These are phyloP conservation scores for Nemurella pictetii DNA, from an alignment of 2,888 invertebrate genomes.

Conservation along the genomic window DNA sequence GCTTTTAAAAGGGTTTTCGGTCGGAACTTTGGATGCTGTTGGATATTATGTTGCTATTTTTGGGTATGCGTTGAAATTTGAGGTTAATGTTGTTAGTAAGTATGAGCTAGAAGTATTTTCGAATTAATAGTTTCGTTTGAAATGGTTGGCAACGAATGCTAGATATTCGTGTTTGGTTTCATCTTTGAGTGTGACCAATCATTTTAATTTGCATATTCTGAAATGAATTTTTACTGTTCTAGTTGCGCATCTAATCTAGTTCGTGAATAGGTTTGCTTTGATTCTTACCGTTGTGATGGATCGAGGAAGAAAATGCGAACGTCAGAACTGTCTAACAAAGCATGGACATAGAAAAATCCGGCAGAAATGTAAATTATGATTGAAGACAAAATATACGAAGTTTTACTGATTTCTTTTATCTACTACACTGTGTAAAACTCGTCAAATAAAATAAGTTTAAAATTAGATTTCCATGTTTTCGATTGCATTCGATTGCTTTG, in stretches of 20 bases:
- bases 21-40: too few relatives aligned
- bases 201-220: neutral
- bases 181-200: neutral
- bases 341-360: neutral
- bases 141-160: too few relatives aligned
- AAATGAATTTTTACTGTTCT: neutral
- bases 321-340: neutral
- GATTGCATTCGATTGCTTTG: neutral
- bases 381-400: neutral
- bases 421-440: neutral
- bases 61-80: too few relatives aligned
- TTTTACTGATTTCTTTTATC: neutral
- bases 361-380: neutral
- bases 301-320: neutral
- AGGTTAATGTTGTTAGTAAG: too few relatives aligned
- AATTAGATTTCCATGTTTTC: neutral
- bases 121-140: too few relatives aligned
- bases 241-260: neutral
- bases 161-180: neutral
- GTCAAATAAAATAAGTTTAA: neutral
- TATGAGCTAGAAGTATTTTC: too few relatives aligned
- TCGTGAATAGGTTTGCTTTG: neutral
- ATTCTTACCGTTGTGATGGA: too few relatives aligned
- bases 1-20: too few relatives aligned
- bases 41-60: too few relatives aligned